Base-by-base conservation (phyloP, 1,140 invertebrate species). In the Acromyrmex echinatior region DNA sequence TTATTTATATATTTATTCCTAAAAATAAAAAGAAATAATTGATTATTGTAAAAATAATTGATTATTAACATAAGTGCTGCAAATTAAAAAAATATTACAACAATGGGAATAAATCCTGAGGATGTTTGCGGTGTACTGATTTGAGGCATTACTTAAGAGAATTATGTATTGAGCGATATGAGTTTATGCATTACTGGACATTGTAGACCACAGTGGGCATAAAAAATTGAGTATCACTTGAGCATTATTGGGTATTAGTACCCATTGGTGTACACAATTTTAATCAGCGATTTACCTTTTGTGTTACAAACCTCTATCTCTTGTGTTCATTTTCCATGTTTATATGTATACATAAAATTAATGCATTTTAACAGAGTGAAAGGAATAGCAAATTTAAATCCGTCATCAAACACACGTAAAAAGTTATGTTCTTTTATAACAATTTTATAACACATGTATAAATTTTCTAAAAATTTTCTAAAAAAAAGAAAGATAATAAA, bases 21-120 rank as follows among this genome's bases (percentile, higher is more conserved):
- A 45, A 76, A 45, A 60, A 62, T 39, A 16, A 6, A 39, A 1
- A 25, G 14, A 39, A 39, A 39, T 39, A 39, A 39, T 39, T 39
- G 6, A 7, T 39, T 39, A 39, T 39, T 39, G 6, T 35, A 35
- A 7, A 39, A 39, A 39, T 39, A 39, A 39, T 39, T 39, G 7
- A 39, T 39, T 39, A 18, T 78, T 49, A 3, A 45, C 10, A 45
- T 53, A 45, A 65, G 25, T 62, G 1, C 10, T 63, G 5, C 3
- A 79, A n/a, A 51, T 78, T 63, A 49, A 79, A 53, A 21, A 21
- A 21, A 21, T 51, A 6, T 68, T 79, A 65, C 10, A 45, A 45
- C 10, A 12, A 45, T 1, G 39, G 39, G 2, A 1, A 0, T 45
- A 45, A 45, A 45, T 45, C 39, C 39, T 45, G 10, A 45, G 2